Evolutionary conservation across 2,113 vertebrate genomes (phyloP), one percentile per base, ranked within the genome.

Genomic region (Pao palembangensis): DNA sequence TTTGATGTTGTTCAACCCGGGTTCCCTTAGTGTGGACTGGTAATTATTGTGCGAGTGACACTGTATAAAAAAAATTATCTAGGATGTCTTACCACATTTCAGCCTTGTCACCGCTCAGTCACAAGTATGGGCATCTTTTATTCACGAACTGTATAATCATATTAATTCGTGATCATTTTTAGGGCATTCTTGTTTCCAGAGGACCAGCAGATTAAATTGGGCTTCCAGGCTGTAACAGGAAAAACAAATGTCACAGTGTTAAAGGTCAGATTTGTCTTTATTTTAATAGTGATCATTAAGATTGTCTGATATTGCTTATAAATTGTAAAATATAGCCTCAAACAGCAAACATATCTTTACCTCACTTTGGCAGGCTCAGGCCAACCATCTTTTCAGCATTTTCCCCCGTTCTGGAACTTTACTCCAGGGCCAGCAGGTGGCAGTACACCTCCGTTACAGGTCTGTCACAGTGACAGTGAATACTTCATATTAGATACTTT

Each of bases 151-250:
- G 15, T 2, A 6, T 47, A n/a, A 16, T 51, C 6, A 13, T 21
- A 12, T 54, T 21, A 14, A 53, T 28, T 28, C 28, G 4, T 62
- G 44, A 59, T 31, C 10, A 7, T 51, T 41, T 23, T 66, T 53
- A 96, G 94, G 94, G 74, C 85, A 21, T 94, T 99, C 81, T 81
- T 98, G 79, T 94, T 96, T 78, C 95, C 96, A 23, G 90, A 90
- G 56, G 94, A 98, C 81, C 95, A 95, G 82, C 90, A 92, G 74
- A 90, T 95, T 1, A 88, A 94, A 34, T 12, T 94, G 79, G 94
- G 96, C 25, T 84, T 67, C 68, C 96, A 94, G 96, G 90, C 92
- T 7, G 92, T 95, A 62, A 85, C 85, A 18, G 80, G 64, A 42
- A 93, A 94, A 44, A 91, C 95, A 56, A 91, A 85, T 61, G 46